Evolutionary conservation across 1,140 invertebrate species (phyloP).

Genomic region (Trichogramma pretiosum): DNA sequence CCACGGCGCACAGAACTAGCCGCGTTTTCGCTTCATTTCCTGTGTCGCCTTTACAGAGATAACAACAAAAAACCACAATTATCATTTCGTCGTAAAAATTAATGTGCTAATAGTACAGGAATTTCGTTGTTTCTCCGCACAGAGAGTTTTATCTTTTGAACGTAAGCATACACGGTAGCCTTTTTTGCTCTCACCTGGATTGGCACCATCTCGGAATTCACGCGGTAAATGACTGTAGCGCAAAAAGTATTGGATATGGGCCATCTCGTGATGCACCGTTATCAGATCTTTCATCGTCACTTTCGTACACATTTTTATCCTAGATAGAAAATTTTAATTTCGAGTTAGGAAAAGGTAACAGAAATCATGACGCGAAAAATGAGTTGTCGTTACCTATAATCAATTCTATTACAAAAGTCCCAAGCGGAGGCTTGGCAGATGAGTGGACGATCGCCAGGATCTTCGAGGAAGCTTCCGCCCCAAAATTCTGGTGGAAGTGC

Average conservation of each 20-base stretch:
- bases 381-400: slow-evolving; percentile 54
- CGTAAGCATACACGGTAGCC: neutral
- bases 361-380: neutral
- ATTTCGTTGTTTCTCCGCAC: neutral
- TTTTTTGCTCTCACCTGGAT: slow-evolving; percentile 61
- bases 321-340: slow-evolving; percentile 42
- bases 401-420: slow-evolving; percentile 85
- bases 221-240: slow-evolving; percentile 76
- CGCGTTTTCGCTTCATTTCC: neutral
- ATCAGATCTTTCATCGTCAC: slow-evolving; percentile 81
- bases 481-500: slow-evolving; percentile 74
- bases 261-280: slow-evolving; percentile 89
- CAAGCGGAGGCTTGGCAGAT: slow-evolving; percentile 83
- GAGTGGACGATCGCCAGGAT: slow-evolving; percentile 62
- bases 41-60: neutral
- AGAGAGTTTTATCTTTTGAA: neutral
- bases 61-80: too few species aligned
- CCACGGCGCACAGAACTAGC: neutral
- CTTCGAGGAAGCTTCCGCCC: slow-evolving; percentile 66
- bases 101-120: neutral
- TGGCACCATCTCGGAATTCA: slow-evolving; percentile 81
- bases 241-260: slow-evolving; percentile 84
- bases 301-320: slow-evolving; percentile 92
- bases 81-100: slow-evolving; percentile 5
- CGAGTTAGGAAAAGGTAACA: neutral